Evolutionary conservation across 2,797 vertebrate genomes (phyloP).

Genomic region (Octomys mimax): DNA sequence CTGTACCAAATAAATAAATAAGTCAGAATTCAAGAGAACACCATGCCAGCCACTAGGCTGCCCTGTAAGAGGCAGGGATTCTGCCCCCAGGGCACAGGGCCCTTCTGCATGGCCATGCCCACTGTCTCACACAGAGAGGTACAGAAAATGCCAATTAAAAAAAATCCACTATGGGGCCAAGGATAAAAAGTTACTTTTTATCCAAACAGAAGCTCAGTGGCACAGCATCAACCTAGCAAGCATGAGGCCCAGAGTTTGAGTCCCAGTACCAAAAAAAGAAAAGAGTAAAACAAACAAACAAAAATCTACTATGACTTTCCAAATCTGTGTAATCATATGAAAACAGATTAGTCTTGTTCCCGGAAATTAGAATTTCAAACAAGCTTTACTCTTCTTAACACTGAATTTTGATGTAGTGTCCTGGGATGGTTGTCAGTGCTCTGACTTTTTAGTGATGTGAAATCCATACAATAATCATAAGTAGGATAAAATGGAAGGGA

Average conservation of each 20-base stretch:
- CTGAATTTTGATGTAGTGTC: not conserved
- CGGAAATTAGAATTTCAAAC: constrained; percentile 14
- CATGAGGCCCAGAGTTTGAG: too few species aligned
- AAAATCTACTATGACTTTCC: not conserved
- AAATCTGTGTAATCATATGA: not conserved
- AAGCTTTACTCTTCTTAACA: not conserved
- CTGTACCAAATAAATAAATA: too few species aligned
- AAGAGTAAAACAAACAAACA: too few species aligned
- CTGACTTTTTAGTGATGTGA: not conserved
- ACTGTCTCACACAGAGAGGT: not conserved
- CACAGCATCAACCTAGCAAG: too few species aligned
- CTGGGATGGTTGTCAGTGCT: not conserved
- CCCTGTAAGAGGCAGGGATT: not conserved
- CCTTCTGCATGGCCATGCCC: not conserved
- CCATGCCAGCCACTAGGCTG: not conserved
- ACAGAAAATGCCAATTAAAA: not conserved
- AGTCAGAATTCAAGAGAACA: constrained; percentile 7
- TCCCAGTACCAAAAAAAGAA: too few species aligned
- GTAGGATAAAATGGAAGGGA: not conserved
- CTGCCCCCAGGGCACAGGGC: not conserved
- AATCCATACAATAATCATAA: not conserved
- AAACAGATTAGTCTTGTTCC: not conserved
- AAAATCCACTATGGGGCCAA: too few species aligned
- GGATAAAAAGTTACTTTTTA: too few species aligned
- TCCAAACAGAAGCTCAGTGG: too few species aligned